These are phyloP conservation scores for Cyclura pinguis DNA, from an alignment of 2,797 vertebrate genomes.

Conservation along the genomic window DNA sequence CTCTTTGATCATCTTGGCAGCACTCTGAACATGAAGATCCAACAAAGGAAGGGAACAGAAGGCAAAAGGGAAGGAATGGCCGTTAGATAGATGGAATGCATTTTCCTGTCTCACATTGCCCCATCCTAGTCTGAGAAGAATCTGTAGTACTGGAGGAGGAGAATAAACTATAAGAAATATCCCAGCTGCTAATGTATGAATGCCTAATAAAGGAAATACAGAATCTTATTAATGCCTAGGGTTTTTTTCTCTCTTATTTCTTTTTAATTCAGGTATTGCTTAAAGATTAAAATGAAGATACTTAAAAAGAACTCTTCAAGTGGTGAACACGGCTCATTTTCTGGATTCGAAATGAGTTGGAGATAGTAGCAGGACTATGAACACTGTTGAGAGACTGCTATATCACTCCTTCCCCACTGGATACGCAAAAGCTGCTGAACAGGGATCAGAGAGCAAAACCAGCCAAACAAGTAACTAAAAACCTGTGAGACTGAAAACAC, in stretches of 20 bases:
- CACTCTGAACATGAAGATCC: conserved; percentile 74
- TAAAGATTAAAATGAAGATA: conserved; percentile 31
- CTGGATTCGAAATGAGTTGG: neutral
- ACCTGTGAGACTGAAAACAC: neutral
- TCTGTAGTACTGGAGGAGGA: neutral
- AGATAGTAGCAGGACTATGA: neutral
- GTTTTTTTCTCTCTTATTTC: neutral
- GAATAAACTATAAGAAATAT: neutral
- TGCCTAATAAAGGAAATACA: conserved; percentile 31
- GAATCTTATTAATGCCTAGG: neutral
- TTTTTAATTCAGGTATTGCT: conserved; percentile 31
- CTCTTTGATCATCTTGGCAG: conserved; percentile 99
- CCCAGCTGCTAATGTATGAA: conserved; percentile 3
- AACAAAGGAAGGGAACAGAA: conserved; percentile 19
- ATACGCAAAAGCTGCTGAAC: neutral
- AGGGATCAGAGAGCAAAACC: too few species aligned
- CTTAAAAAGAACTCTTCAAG: neutral
- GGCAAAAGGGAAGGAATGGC: conserved; percentile 19
- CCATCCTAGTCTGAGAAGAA: neutral
- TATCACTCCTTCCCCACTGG: neutral
- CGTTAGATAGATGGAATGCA: conserved; percentile 19
- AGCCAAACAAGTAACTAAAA: neutral
- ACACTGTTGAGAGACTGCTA: neutral
- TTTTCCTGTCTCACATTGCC: neutral
- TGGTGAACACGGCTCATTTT: conserved; percentile 56